Conservation (phyloP, 2,113 vertebrate species). For the Peromyscus leucopus region DNA sequence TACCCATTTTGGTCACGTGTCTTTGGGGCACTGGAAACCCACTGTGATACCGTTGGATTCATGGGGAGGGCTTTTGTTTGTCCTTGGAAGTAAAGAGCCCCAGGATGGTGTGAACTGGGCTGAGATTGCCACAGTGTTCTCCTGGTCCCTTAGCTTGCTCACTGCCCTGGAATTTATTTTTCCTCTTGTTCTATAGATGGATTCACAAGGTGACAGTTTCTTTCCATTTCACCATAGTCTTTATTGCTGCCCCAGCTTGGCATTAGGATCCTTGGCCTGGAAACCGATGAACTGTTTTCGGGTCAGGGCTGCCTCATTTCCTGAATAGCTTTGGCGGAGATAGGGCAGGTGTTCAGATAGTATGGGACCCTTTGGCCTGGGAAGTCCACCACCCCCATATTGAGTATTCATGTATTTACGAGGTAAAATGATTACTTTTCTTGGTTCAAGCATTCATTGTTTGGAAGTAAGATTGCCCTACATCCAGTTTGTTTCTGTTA, state of each 20-base stretch:
- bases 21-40: neutral
- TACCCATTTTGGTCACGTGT: neutral
- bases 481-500: neutral
- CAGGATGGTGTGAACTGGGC: neutral
- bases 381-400: neutral
- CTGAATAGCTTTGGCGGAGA: neutral
- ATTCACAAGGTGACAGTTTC: neutral
- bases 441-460: neutral
- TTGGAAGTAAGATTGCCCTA: slow-evolving; percentile 18
- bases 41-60: neutral
- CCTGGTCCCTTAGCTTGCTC: too few species aligned
- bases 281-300: neutral
- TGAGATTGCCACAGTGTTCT: neutral
- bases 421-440: neutral
- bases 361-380: neutral
- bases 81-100: neutral
- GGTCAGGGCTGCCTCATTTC: neutral
- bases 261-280: neutral
- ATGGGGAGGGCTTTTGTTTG: neutral
- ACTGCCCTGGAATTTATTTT: neutral
- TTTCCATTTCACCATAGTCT: neutral
- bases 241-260: neutral
- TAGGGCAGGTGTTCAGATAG: neutral
- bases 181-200: neutral
- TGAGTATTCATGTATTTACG: neutral